Percentiles rank a stretch among this genome's conserved stretches.
Conservation (phyloP, 2,797 vertebrate species). For the Valencia hispanica region DNA sequence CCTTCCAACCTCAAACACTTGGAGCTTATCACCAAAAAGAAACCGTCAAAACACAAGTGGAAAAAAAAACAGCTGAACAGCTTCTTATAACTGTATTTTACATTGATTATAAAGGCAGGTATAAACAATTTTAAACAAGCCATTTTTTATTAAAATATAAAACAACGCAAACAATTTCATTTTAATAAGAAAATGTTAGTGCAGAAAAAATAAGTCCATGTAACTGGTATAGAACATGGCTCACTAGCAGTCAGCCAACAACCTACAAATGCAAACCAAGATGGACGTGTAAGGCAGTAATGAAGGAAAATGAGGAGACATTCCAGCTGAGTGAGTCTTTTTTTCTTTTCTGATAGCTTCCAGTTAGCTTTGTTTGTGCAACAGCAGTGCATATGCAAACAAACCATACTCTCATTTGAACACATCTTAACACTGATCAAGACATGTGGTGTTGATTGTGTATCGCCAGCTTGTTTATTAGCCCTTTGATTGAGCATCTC, state of each 20-base stretch:
- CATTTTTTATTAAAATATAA: neutral
- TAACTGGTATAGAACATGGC: neutral
- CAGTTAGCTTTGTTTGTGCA: constrained; percentile 57
- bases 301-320: constrained; percentile 54
- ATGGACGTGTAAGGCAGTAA: constrained; percentile 24
- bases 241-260: constrained; percentile 37
- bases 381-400: constrained; percentile 23
- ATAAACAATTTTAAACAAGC: neutral
- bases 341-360: constrained; percentile 45
- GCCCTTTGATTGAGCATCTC: constrained; percentile 69
- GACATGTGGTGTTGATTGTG: constrained; percentile 58
- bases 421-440: constrained; percentile 20
- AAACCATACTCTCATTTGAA: constrained; percentile 10
- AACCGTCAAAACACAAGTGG: neutral
- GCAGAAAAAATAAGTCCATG: constrained; percentile 8
- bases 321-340: constrained; percentile 45
- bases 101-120: neutral
- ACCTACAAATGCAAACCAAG: constrained; percentile 8
- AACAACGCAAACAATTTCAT: neutral
- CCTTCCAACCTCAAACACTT: neutral
- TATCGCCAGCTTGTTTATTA: constrained; percentile 72
- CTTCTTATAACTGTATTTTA: neutral
- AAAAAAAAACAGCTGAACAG: neutral
- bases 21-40: neutral
- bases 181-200: constrained; percentile 20